Evolutionary conservation across 2,113 vertebrate genomes (phyloP).

Genomic region (Alces alces): DNA sequence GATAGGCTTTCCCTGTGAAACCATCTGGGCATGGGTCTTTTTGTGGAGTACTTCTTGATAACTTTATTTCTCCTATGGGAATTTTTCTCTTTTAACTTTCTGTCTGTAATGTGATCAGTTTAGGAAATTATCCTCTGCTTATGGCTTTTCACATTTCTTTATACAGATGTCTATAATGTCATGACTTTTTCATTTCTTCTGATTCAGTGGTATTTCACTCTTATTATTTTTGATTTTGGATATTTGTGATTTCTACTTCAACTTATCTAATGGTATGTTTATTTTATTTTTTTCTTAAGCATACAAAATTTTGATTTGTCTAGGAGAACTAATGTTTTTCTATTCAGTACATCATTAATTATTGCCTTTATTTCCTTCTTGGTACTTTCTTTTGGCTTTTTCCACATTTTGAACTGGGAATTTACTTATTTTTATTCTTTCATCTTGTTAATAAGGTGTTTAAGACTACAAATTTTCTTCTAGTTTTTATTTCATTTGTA

Average conservation of each 20-base stretch:
- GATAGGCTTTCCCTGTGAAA: neutral
- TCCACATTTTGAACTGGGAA: neutral
- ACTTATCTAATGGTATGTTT: neutral
- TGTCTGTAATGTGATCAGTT: neutral
- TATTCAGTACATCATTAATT: neutral
- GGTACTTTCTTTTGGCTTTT: neutral
- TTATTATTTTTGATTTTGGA: neutral
- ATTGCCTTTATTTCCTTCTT: neutral
- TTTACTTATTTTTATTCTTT: constrained; percentile 1
- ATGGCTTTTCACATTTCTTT: neutral
- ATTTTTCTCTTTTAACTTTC: neutral
- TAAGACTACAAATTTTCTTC: neutral
- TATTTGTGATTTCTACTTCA: neutral
- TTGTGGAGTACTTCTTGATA: neutral
- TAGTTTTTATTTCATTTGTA: neutral
- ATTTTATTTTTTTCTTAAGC: neutral
- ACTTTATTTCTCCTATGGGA: neutral
- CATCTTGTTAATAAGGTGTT: neutral
- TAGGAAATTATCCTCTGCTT: neutral
- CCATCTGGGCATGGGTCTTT: neutral
- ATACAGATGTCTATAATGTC: neutral
- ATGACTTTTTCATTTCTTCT: neutral
- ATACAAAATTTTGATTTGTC: neutral
- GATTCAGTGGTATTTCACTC: neutral
- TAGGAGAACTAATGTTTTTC: neutral